Conservation (phyloP, 2,113 vertebrate genomes). For the Notothenia rossii region DNA sequence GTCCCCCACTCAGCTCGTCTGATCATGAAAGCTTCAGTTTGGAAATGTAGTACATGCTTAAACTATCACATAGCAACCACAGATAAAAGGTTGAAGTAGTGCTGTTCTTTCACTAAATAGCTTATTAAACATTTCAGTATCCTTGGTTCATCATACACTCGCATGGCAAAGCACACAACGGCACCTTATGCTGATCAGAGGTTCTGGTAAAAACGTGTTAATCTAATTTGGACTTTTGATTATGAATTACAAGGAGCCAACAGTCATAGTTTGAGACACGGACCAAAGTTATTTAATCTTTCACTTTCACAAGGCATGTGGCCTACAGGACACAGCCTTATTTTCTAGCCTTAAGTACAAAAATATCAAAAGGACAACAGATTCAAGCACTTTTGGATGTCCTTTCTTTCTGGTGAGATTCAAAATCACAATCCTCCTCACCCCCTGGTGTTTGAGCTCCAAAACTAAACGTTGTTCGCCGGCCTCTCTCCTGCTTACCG, state of each 20-base stretch:
- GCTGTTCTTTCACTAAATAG: constrained; percentile 32
- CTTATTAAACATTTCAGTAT: constrained; percentile 47
- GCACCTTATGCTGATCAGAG: background rate
- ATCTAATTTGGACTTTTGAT: no score
- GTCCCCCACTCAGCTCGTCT: constrained; percentile 17
- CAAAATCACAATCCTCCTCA: background rate
- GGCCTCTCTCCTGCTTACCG: constrained; percentile 50
- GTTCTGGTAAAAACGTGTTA: background rate
- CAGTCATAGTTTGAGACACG: no score
- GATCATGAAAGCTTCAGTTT: constrained; percentile 20
- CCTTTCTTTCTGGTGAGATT: no score
- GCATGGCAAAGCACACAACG: background rate
- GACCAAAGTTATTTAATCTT: no score
- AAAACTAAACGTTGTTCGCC: background rate
- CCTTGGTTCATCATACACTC: constrained; percentile 21
- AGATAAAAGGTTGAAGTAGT: constrained; percentile 31
- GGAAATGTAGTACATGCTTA: constrained; percentile 39
- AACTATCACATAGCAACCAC: constrained; percentile 63
- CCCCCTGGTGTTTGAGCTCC: background rate
- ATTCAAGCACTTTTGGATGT: no score
- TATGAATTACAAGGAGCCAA: no score
- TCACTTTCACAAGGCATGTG: no score
- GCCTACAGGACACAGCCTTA: no score
- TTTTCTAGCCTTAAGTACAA: no score
- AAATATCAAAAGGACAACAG: no score